Evolutionary conservation across 2,888 invertebrate genomes (phyloP).

Genomic region (Rapana venosa): DNA sequence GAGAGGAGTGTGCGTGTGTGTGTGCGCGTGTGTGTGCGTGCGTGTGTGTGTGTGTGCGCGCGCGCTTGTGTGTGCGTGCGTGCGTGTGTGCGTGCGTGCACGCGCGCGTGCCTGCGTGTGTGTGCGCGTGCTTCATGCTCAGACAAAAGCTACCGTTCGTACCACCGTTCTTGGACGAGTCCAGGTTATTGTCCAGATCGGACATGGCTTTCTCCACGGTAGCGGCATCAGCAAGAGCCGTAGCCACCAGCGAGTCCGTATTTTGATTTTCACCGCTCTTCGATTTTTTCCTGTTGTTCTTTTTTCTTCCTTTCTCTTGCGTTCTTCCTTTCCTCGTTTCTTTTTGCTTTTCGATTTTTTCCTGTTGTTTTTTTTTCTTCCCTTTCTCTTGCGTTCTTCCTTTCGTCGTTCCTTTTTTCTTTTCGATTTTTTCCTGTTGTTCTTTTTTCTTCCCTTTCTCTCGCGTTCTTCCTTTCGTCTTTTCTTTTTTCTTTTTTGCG

Average conservation of each 20-base stretch:
- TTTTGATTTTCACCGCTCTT: too few species aligned
- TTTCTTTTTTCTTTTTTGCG: neutral
- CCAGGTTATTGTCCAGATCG: neutral
- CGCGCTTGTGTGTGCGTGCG: neutral
- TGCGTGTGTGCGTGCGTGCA: neutral
- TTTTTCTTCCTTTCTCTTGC: neutral
- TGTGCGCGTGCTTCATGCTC: neutral
- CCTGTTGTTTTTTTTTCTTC: neutral
- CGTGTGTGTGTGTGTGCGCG: slow-evolving; percentile 26
- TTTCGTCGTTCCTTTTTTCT: neutral
- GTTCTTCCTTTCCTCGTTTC: neutral
- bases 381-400: neutral
- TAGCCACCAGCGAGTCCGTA: neutral
- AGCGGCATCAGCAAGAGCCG: neutral
- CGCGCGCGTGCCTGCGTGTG: neutral
- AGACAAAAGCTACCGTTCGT: too few species aligned
- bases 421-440: neutral
- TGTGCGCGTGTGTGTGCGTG: neutral
- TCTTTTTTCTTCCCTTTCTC: neutral
- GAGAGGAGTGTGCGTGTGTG: too few species aligned
- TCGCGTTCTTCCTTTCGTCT: neutral
- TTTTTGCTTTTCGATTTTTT: neutral
- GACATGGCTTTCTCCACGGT: neutral
- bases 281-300: too few species aligned
- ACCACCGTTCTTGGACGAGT: too few species aligned